phyloP scores from a whole-genome alignment of 2,888 invertebrate species.

The Fragum fragum region DNA sequence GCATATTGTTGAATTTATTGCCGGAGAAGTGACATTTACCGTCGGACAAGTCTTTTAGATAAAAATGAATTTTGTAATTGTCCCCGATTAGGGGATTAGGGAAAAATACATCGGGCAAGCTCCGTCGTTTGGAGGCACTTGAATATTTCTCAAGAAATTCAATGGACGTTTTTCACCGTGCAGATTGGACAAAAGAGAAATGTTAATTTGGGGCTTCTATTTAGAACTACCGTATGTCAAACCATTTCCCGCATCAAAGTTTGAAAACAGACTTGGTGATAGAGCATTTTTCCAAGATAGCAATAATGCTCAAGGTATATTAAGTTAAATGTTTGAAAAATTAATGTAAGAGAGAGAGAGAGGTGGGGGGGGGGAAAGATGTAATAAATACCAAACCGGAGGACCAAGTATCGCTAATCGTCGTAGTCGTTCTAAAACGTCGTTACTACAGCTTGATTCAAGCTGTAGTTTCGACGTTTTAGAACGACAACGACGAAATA shows the following conservation, averaged over 20 bases:
- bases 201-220: constrained; percentile 35
- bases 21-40: constrained; percentile 66
- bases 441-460: too few species aligned
- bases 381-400: too few species aligned
- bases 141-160: constrained; percentile 48
- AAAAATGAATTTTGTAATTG: constrained; percentile 59
- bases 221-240: constrained; percentile 28
- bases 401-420: too few species aligned
- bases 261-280: too few species aligned
- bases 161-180: constrained; percentile 37
- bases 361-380: too few species aligned
- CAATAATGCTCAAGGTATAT: too few species aligned
- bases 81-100: constrained; percentile 43
- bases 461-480: too few species aligned
- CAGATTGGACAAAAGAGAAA: constrained; percentile 30
- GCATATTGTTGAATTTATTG: constrained; percentile 67
- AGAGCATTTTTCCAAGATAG: too few species aligned
- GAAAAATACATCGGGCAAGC: constrained; percentile 24
- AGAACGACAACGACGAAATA: too few species aligned
- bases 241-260: background rate
- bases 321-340: too few species aligned
- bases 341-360: too few species aligned
- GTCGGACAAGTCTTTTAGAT: constrained; percentile 57
- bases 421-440: too few species aligned
- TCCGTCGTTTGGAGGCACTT: constrained; percentile 55